Conservation (phyloP, 2,113 vertebrate genomes). For the Podarcis cretensis region DNA sequence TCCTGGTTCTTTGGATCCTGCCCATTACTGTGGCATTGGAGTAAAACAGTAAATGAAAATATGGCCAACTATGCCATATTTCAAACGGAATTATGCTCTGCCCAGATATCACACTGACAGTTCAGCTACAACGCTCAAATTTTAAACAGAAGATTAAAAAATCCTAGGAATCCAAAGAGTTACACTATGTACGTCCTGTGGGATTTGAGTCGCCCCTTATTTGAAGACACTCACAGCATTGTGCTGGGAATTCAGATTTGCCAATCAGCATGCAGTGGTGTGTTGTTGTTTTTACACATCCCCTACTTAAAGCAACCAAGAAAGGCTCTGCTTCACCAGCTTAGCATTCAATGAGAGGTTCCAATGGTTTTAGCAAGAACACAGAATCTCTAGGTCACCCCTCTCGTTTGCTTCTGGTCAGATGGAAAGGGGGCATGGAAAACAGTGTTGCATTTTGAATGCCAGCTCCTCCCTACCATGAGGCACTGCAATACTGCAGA, state of each 20-base stretch:
- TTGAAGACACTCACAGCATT: not conserved
- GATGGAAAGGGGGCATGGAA: not conserved
- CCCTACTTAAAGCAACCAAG: not conserved
- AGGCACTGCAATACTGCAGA: not conserved
- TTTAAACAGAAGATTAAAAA: conserved; percentile 24
- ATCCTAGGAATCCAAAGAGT: not conserved
- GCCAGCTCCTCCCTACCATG: not conserved
- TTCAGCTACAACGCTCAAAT: conserved; percentile 15
- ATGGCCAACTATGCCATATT: conserved; percentile 10
- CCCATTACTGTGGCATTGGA: not conserved
- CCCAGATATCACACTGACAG: not conserved
- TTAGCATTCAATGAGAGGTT: not conserved
- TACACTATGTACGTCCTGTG: not conserved
- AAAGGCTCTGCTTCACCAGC: not conserved
- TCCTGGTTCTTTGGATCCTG: not conserved
- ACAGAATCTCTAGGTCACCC: not conserved
- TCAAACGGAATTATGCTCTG: not conserved
- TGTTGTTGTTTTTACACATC: not conserved
- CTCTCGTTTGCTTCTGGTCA: not conserved
- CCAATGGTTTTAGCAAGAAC: not conserved
- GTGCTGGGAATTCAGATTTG: not conserved
- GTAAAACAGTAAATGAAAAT: conserved; percentile 10
- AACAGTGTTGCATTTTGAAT: not conserved
- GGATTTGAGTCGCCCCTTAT: not conserved
- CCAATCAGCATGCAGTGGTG: not conserved